Conservation (phyloP, 2,797 vertebrate species). For the Neosilurus hyrtlii region DNA sequence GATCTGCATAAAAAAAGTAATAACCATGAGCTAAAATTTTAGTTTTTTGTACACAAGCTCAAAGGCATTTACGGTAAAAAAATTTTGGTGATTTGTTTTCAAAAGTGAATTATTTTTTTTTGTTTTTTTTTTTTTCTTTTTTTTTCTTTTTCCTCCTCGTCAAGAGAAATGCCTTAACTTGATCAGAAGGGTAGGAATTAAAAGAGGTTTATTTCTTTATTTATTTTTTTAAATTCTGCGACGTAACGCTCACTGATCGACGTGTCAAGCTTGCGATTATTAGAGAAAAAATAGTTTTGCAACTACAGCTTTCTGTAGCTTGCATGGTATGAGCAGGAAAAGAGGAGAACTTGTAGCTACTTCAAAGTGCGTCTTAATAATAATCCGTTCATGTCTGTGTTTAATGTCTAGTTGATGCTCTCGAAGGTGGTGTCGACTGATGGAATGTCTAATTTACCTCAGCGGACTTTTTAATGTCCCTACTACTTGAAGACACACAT, state of each 20-base stretch:
- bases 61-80: neutral
- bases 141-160: no score
- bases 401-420: conserved; percentile 32
- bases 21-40: no score
- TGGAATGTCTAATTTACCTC: conserved; percentile 59
- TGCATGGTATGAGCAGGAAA: neutral
- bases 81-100: neutral
- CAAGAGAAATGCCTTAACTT: conserved; percentile 74
- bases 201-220: neutral
- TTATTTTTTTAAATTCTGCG: neutral
- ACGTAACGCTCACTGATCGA: conserved; percentile 9
- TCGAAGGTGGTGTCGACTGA: conserved; percentile 53
- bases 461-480: conserved; percentile 56
- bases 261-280: neutral
- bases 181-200: conserved; percentile 53
- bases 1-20: no score
- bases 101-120: no score
- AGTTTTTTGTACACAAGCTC: neutral
- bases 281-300: neutral
- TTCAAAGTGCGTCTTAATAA: conserved; percentile 48
- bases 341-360: conserved; percentile 47
- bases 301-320: neutral
- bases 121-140: no score
- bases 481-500: conserved; percentile 60
- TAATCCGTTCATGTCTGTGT: conserved; percentile 38